These are phyloP conservation scores for Dunckerocampus dactyliophorus DNA, from an alignment of 2,113 vertebrate genomes.

Conservation along the genomic window DNA sequence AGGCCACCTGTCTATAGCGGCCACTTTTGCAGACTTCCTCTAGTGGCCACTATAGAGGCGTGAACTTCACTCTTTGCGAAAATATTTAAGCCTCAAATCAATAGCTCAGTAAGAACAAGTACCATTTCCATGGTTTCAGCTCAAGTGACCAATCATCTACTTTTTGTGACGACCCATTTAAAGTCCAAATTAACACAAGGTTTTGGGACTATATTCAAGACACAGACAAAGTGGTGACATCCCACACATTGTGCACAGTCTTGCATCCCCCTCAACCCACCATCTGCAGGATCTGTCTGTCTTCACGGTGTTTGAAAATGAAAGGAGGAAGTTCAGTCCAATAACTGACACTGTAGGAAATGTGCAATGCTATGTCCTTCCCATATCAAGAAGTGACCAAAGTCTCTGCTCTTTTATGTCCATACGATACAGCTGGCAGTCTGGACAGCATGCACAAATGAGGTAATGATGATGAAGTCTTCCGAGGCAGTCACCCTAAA, in stretches of 20 bases:
- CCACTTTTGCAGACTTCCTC: no score
- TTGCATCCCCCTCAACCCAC: neutral
- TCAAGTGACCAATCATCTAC: neutral
- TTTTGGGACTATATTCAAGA: neutral
- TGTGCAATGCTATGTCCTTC: neutral
- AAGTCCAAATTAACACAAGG: neutral
- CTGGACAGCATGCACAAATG: conserved; percentile 33
- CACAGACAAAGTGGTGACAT: neutral
- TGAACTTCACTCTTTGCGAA: no score
- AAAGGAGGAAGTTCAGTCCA: neutral
- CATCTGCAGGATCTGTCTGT: neutral
- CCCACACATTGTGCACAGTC: neutral
- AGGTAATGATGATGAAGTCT: conserved; percentile 33
- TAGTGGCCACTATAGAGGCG: no score
- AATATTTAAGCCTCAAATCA: no score
- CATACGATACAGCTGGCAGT: conserved; percentile 20
- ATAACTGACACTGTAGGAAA: neutral
- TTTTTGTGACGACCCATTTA: neutral
- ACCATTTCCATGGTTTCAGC: neutral
- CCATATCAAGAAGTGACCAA: conserved; percentile 31
- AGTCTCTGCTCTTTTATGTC: conserved; percentile 20
- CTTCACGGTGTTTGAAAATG: neutral
- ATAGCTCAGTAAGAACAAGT: no score
- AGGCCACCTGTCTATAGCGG: no score
- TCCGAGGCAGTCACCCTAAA: conserved; percentile 37